Conservation (phyloP, 2,113 vertebrate genomes). For the Albula goreensis region DNA sequence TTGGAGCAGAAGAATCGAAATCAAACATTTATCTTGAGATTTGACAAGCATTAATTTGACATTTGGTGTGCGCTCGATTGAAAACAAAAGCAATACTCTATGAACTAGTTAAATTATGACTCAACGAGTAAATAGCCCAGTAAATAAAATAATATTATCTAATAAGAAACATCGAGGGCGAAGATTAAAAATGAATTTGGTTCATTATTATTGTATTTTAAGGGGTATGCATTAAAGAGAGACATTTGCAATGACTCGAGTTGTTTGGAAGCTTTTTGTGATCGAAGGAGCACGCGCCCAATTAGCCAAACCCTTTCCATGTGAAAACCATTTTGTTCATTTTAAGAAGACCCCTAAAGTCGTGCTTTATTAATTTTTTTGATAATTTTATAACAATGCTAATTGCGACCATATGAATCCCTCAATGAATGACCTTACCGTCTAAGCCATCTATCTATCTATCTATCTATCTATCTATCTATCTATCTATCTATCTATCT, state of each 20-base stretch:
- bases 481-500: too few relatives aligned
- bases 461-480: too few relatives aligned
- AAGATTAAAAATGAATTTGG: not conserved
- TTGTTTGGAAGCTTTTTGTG: not conserved
- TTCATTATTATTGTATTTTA: not conserved
- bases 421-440: not conserved
- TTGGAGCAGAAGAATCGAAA: not conserved
- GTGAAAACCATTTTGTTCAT: not conserved
- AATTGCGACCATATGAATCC: not conserved
- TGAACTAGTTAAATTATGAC: not conserved
- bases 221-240: not conserved
- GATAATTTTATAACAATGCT: not conserved
- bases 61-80: not conserved
- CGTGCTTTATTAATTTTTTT: not conserved
- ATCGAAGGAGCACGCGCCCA: not conserved
- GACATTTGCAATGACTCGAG: not conserved
- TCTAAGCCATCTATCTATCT: not conserved
- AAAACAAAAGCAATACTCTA: not conserved
- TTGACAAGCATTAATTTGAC: not conserved
- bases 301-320: constrained; percentile 5
- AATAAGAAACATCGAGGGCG: not conserved
- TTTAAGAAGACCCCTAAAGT: not conserved
- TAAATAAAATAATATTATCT: not conserved
- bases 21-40: not conserved
- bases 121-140: not conserved